These are phyloP conservation scores for Anhinga anhinga DNA, from an alignment of 2,113 vertebrate species.

Conservation along the genomic window DNA sequence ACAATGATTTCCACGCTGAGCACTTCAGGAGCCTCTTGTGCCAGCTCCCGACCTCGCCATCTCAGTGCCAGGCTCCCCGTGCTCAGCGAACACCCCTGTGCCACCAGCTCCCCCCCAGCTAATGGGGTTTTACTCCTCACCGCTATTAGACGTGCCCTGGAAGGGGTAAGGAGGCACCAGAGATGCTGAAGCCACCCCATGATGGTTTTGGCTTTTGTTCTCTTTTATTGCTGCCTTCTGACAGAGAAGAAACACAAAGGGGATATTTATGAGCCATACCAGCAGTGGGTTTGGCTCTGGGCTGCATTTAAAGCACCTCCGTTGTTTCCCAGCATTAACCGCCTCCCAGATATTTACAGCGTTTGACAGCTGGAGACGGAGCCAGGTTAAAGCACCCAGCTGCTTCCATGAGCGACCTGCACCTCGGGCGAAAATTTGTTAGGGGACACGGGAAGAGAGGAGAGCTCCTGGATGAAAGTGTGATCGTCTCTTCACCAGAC, in stretches of 20 bases:
- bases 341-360: slow-evolving; percentile 39
- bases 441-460: background rate
- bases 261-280: slow-evolving; percentile 39
- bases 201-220: background rate
- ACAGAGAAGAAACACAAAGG: slow-evolving; percentile 2
- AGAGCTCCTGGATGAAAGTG: background rate
- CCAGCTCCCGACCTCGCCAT: background rate
- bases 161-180: background rate
- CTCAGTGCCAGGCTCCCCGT: background rate
- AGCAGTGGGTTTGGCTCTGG: background rate
- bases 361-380: slow-evolving; percentile 9
- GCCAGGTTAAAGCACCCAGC: background rate
- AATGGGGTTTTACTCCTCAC: background rate
- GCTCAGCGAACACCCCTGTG: background rate
- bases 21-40: background rate
- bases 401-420: background rate
- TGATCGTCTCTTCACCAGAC: too few species aligned
- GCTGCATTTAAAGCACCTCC: slow-evolving; percentile 9
- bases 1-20: background rate
- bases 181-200: background rate
- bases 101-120: background rate
- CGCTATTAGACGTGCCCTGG: background rate
- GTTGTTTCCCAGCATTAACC: slow-evolving; percentile 4
- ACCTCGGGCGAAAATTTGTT: background rate
- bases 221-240: background rate